Percentiles rank a stretch among this genome's conserved stretches.
Conservation (phyloP, 2,797 vertebrate species). For the Arrhamphus sclerolepis region DNA sequence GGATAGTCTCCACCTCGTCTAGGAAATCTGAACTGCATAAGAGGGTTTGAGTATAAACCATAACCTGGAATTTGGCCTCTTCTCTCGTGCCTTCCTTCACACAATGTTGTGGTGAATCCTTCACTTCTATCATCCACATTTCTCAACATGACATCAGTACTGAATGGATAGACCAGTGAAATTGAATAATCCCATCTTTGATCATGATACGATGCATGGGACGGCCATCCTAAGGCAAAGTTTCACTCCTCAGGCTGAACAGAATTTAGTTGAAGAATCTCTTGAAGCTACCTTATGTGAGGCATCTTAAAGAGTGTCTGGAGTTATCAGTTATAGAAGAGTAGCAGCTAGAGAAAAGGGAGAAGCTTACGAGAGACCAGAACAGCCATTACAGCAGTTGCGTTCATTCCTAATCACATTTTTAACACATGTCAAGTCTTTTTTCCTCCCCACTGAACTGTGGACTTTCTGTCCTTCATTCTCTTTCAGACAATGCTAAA, state of each 20-base stretch:
- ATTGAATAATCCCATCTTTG: conserved; percentile 59
- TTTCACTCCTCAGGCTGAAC: conserved; percentile 23
- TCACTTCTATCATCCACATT: conserved; percentile 52
- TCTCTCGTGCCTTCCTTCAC: conserved; percentile 26
- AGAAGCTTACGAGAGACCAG: conserved; percentile 16
- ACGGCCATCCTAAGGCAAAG: conserved; percentile 27
- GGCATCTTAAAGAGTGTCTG: no score
- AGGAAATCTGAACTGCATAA: conserved; percentile 25
- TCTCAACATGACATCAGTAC: conserved; percentile 45
- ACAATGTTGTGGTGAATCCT: conserved; percentile 34
- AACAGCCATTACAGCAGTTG: conserved; percentile 14
- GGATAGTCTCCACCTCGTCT: conserved; percentile 29
- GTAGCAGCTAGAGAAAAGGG: no score
- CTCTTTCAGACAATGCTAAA: conserved; percentile 91
- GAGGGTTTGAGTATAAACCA: conserved; percentile 42
- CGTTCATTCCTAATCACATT: conserved; percentile 35
- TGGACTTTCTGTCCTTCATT: conserved; percentile 35
- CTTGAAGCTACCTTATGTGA: no score
- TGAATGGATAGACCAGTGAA: conserved; percentile 48
- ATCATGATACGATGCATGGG: conserved; percentile 54
- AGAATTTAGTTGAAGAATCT: conserved; percentile 30
- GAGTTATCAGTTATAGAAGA: no score
- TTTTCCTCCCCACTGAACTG: conserved; percentile 8
- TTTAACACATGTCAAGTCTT: conserved; percentile 19
- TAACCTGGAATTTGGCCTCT: conserved; percentile 47